phyloP scores from a whole-genome alignment of 1,140 invertebrate species.

The Harlomillsia oculata region DNA sequence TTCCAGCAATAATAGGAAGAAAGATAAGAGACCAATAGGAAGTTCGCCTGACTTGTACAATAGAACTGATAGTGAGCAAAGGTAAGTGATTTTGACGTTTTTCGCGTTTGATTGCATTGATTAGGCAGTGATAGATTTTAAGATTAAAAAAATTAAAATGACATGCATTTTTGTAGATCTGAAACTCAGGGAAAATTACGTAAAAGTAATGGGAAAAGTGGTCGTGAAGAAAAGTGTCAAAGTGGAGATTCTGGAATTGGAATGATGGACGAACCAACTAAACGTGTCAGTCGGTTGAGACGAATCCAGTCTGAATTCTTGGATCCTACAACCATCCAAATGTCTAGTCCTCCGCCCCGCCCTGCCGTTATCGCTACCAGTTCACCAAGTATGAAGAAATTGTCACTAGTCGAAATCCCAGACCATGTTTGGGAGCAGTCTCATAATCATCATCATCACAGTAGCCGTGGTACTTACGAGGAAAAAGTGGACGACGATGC shows the following conservation, averaged over 20 bases:
- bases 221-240: conserved; percentile 60
- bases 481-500: conserved; percentile 23
- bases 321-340: background rate
- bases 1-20: conserved; percentile 5
- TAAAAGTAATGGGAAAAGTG: conserved; percentile 49
- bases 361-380: background rate
- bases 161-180: background rate
- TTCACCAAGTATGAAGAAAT: conserved; percentile 14
- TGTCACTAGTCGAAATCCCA: conserved; percentile 33
- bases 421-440: conserved; percentile 22
- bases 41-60: conserved; percentile 30
- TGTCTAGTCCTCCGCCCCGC: background rate
- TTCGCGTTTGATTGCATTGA: too few relatives aligned
- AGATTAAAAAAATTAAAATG: background rate
- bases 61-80: conserved; percentile 6
- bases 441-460: background rate
- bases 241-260: conserved; percentile 65
- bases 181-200: conserved; percentile 8
- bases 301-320: conserved; percentile 24
- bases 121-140: too few relatives aligned
- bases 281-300: background rate
- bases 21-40: conserved; percentile 15
- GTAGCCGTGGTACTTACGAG: conserved; percentile 3
- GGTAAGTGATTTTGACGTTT: too few relatives aligned
- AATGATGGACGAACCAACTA: conserved; percentile 39